These are phyloP conservation scores for Rhagophthalmus giganteus DNA, from an alignment of 2,888 invertebrate species.

Conservation along the genomic window DNA sequence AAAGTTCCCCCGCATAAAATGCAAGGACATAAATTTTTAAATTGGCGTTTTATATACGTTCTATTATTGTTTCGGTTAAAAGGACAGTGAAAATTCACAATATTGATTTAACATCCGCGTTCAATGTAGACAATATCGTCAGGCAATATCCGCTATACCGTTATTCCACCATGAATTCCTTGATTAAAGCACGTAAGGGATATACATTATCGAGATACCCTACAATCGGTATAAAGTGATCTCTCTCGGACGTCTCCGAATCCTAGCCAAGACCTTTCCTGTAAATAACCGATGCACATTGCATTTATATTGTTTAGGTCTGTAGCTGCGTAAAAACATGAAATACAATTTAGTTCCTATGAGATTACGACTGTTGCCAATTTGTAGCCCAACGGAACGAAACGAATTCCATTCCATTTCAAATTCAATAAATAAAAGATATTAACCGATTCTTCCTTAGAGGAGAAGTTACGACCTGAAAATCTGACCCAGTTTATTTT, in stretches of 20 bases:
- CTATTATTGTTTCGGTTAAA: slow-evolving; percentile 11
- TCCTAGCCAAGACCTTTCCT: slow-evolving; percentile 14
- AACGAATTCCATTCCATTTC: slow-evolving; percentile 8
- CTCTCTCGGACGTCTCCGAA: slow-evolving; percentile 31
- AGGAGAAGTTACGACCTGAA: slow-evolving; percentile 4
- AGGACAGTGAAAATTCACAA: slow-evolving; percentile 16
- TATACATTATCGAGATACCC: slow-evolving; percentile 45
- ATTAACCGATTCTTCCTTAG: slow-evolving; percentile 5
- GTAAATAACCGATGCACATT: slow-evolving; percentile 29
- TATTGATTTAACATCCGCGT: slow-evolving; percentile 45
- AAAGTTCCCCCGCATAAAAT: neutral
- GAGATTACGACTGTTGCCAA: slow-evolving; percentile 17
- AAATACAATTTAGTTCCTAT: slow-evolving; percentile 12
- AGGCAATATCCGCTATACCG: slow-evolving; percentile 45
- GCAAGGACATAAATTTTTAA: too few relatives aligned
- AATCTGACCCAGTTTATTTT: slow-evolving; percentile 5
- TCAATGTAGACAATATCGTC: slow-evolving; percentile 46
- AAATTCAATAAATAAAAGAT: slow-evolving; percentile 20
- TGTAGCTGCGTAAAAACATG: slow-evolving; percentile 10
- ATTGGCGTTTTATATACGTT: too few relatives aligned
- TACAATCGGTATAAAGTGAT: slow-evolving; percentile 41
- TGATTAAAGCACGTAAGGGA: slow-evolving; percentile 52
- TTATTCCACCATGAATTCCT: slow-evolving; percentile 41
- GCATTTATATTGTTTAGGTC: slow-evolving; percentile 27
- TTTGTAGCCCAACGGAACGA: slow-evolving; percentile 10